A percentile compares a stretch with the other conserved stretches of the same genome.
Evolutionary conservation across 2,888 invertebrate genomes (phyloP).

Genomic region (Noctua janthe): DNA sequence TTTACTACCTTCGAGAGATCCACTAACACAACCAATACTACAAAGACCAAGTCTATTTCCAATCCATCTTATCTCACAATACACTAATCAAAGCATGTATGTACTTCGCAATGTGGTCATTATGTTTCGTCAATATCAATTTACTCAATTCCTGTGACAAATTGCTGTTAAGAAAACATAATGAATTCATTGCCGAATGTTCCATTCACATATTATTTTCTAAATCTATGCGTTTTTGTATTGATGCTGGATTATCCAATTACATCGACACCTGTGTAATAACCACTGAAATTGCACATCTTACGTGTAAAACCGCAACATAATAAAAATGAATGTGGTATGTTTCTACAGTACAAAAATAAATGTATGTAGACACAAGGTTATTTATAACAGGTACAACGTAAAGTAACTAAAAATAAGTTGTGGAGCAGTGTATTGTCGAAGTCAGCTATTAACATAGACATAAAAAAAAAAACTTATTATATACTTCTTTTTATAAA

Average conservation of each 20-base stretch:
- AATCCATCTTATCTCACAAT: slow-evolving; percentile 47
- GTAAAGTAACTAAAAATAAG: slow-evolving; percentile 64
- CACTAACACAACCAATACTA: slow-evolving; percentile 78
- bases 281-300: slow-evolving; percentile 60
- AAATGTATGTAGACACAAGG: slow-evolving; percentile 48
- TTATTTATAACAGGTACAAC: slow-evolving; percentile 67
- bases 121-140: slow-evolving; percentile 48
- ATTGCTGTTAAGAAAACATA: slow-evolving; percentile 55
- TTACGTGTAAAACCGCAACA: slow-evolving; percentile 41
- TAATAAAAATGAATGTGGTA: slow-evolving; percentile 34
- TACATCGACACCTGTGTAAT: slow-evolving; percentile 40
- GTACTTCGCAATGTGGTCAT: slow-evolving; percentile 38
- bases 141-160: slow-evolving; percentile 39
- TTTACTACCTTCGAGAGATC: slow-evolving; percentile 77
- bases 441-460: slow-evolving; percentile 38
- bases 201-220: slow-evolving; percentile 42
- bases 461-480: slow-evolving; percentile 55
- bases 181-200: slow-evolving; percentile 28
- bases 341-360: slow-evolving; percentile 47
- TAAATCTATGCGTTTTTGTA: slow-evolving; percentile 36
- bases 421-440: slow-evolving; percentile 45
- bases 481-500: slow-evolving; percentile 12
- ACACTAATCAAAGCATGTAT: slow-evolving; percentile 40
- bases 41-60: slow-evolving; percentile 56
- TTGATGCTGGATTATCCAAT: slow-evolving; percentile 12